Evolutionary conservation across 2,888 invertebrate genomes (phyloP), one percentile per base, ranked within the genome.

Genomic region (Chymomyza fuscimana): DNA sequence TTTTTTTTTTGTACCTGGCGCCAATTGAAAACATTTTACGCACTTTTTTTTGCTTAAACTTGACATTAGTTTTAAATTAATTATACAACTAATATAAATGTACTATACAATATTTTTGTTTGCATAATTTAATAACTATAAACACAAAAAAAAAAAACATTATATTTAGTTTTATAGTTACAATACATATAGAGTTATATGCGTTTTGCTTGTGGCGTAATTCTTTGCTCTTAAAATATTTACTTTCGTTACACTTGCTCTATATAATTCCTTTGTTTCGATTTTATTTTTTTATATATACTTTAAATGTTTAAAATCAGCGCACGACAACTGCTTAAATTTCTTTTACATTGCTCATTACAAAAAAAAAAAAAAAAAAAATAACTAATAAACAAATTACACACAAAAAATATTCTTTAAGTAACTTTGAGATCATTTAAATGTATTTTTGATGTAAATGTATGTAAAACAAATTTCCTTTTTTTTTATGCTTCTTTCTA

Each of bases 381-480:
- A 69, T 25, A 25, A 32, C 6, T 32, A 72, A 74, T 76, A 85
- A 74, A 80, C 73, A 86, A 80, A 80, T 78, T 84, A 84, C 82
- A 83, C 77, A 81, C 79, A 82, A 80, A 84, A 80, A 85, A 76
- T 82, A 79, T 81, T 77, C 74, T 86, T 87, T 83, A 87, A 83
- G 81, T 86, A 86, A 87, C 87, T 77, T 86, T 86, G 86, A 87
- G 88, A 89, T 88, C 81, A 84, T 84, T 89, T 83, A 82, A 87
- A 88, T 85, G 86, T 86, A 78, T 84, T 80, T 86, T 76, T 75
- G 66, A 68, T 77, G 67, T 66, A 66, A 58, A 78, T 82, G 77
- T 70, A 77, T 86, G 74, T 80, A 80, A 79, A 80, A 32, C 9
- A 32, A 32, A 7, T 32, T 32, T 32, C 6, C 4, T 5, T 52